Conservation (phyloP, 23 tunicate genomes). For the Diplosoma virens region DNA sequence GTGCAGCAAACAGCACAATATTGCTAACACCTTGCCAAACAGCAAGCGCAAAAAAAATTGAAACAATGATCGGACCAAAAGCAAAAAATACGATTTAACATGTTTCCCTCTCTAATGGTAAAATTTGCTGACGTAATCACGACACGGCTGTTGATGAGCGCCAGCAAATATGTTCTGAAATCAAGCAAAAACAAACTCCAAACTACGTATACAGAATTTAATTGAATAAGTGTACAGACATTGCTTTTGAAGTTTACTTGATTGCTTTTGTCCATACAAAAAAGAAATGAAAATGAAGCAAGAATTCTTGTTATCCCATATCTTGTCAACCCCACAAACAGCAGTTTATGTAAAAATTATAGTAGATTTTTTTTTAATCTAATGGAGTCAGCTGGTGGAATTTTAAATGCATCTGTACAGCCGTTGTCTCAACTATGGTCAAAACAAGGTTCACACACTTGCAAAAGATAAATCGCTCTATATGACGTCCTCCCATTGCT, state of each 20-base stretch:
- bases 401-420: not conserved
- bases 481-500: not conserved
- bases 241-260: not conserved
- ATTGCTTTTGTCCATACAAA: not conserved
- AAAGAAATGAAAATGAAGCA: not conserved
- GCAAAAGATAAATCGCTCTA: not conserved
- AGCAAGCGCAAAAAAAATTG: not conserved
- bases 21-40: no score
- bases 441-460: not conserved
- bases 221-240: not conserved
- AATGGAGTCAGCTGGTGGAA: not conserved
- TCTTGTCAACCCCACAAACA: not conserved
- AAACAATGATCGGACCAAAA: not conserved
- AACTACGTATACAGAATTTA: not conserved
- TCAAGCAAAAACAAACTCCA: not conserved
- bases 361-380: not conserved
- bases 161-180: not conserved
- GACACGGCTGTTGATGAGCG: not conserved
- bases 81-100: not conserved
- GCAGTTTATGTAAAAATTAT: not conserved
- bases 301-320: no score
- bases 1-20: no score
- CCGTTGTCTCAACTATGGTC: not conserved
- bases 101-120: no score
- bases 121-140: not conserved